Conservation (phyloP, 2,797 vertebrate species). For the Mormyrus hasselquistii region DNA sequence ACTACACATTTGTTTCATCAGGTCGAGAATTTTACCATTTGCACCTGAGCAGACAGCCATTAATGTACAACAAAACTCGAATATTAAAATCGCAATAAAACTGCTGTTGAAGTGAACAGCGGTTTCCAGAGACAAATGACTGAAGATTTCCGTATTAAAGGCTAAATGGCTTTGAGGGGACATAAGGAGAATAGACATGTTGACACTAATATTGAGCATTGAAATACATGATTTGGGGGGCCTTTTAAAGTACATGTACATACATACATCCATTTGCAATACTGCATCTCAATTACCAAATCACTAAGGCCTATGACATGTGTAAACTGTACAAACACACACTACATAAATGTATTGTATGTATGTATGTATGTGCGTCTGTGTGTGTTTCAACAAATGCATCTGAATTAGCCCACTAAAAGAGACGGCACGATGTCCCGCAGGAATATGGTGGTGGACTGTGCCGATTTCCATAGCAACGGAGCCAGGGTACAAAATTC, state of each 20-base stretch:
- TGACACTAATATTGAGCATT: not conserved
- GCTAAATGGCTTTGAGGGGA: not conserved
- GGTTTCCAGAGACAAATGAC: not conserved
- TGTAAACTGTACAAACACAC: not conserved
- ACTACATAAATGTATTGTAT: not conserved
- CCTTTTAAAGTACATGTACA: not conserved
- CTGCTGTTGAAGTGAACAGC: not conserved
- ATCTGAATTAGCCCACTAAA: constrained; percentile 5
- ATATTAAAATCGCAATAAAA: not conserved
- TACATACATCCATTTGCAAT: not conserved
- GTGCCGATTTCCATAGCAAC: constrained; percentile 48
- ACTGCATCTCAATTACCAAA: not conserved
- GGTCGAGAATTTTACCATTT: not conserved
- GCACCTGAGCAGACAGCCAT: not conserved
- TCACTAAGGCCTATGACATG: not conserved
- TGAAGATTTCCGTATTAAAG: not conserved
- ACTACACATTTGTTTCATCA: not conserved
- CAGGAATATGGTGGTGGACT: constrained; percentile 46
- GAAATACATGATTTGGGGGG: not conserved
- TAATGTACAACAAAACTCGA: not conserved
- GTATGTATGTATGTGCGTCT: not conserved
- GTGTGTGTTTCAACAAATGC: not conserved
- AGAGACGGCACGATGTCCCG: not conserved
- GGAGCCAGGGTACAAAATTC: constrained; percentile 42
- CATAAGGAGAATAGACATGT: not conserved